Evolutionary conservation across 2,797 vertebrate genomes (phyloP).

Genomic region (Ctenochaetus hawaiiensis): DNA sequence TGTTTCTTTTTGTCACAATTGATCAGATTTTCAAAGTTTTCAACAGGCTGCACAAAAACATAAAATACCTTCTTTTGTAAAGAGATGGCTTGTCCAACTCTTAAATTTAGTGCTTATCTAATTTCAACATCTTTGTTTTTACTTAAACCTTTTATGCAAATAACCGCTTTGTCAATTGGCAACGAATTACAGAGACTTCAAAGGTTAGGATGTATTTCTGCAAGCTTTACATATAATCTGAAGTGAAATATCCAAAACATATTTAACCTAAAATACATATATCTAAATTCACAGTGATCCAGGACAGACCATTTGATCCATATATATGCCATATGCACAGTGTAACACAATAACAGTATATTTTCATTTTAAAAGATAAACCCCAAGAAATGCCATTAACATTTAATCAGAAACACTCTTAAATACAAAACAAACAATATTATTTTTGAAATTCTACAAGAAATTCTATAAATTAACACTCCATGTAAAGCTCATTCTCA

Average conservation of each 20-base stretch:
- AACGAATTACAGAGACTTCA: conserved; percentile 11
- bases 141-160: neutral
- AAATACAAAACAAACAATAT: neutral
- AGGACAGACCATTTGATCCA: neutral
- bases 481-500: neutral
- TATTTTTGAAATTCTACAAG: neutral
- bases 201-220: neutral
- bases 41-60: no score
- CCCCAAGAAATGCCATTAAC: neutral
- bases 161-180: neutral
- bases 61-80: neutral
- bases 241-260: neutral
- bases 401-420: neutral
- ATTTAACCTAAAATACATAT: neutral
- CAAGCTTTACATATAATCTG: neutral
- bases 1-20: neutral
- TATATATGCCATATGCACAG: no score
- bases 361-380: neutral
- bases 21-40: neutral
- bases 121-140: neutral
- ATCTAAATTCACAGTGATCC: neutral
- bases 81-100: neutral
- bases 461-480: neutral
- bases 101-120: neutral
- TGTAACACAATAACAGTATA: neutral